phyloP scores from a whole-genome alignment of 2,797 vertebrate genomes.

The Psittacula echo region DNA sequence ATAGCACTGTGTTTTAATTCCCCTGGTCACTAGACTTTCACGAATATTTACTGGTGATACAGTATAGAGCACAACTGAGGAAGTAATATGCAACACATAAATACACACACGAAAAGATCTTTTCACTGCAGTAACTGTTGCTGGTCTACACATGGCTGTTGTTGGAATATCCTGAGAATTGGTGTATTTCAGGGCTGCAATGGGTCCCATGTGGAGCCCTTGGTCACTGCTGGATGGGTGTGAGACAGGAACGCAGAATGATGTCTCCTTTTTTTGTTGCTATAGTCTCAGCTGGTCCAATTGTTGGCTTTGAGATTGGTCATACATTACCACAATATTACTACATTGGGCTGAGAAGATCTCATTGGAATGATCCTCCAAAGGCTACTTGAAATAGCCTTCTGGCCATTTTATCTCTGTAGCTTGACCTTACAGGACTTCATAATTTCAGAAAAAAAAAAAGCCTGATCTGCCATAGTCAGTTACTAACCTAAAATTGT shows the following conservation, averaged over 20 bases:
- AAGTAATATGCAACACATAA: background rate
- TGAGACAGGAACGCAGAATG: background rate
- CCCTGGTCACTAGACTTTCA: background rate
- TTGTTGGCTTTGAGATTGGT: background rate
- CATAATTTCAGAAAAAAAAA: background rate
- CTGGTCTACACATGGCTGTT: background rate
- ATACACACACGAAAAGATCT: background rate
- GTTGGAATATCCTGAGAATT: background rate
- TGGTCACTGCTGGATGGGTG: background rate
- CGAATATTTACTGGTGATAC: background rate
- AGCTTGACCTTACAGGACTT: background rate
- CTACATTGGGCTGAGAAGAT: background rate
- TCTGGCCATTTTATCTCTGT: background rate
- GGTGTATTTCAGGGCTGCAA: background rate
- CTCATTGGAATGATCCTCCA: background rate
- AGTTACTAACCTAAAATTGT: background rate
- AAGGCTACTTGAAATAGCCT: background rate
- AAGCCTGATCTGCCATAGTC: background rate
- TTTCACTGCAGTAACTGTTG: background rate
- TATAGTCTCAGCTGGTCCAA: background rate
- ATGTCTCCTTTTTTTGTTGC: background rate
- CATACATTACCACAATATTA: background rate
- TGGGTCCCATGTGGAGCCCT: background rate
- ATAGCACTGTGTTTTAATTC: background rate
- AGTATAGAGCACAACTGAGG: accelerated